Evolutionary conservation across 2,113 vertebrate species (phyloP).

Genomic region (Pandion haliaetus): DNA sequence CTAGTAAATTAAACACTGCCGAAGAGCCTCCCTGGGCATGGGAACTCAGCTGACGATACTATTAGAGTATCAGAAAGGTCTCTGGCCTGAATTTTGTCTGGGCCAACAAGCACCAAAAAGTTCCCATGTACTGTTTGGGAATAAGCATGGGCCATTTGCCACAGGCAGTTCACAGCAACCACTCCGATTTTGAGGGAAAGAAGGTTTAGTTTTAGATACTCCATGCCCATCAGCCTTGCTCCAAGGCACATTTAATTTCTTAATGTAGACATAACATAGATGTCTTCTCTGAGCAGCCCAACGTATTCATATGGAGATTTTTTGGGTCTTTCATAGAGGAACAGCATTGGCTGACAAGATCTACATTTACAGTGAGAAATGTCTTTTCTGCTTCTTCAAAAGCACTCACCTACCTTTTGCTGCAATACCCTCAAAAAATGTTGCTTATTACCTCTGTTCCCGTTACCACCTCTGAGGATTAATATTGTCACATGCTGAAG

Average conservation of each 20-base stretch:
- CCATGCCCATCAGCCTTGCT: neutral
- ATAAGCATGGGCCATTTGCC: neutral
- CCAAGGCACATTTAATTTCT: neutral
- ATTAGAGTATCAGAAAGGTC: neutral
- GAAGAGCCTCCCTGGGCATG: neutral
- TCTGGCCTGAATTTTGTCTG: neutral
- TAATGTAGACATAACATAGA: neutral
- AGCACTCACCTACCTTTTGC: neutral
- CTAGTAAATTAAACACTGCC: neutral
- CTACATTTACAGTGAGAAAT: neutral
- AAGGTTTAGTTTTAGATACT: neutral
- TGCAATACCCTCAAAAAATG: neutral
- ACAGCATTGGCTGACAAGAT: neutral
- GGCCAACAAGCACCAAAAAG: neutral
- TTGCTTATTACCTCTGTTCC: neutral
- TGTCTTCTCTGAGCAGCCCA: neutral
- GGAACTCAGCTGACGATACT: neutral
- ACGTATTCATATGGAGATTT: fast-evolving
- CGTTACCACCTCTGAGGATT: neutral
- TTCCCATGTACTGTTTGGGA: neutral
- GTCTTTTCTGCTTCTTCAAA: neutral
- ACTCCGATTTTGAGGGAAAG: neutral
- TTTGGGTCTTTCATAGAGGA: neutral
- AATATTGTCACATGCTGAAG: neutral
- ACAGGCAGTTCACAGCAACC: neutral